Conservation (phyloP, 1,140 invertebrate genomes). For the Tetramorium alpestre region DNA sequence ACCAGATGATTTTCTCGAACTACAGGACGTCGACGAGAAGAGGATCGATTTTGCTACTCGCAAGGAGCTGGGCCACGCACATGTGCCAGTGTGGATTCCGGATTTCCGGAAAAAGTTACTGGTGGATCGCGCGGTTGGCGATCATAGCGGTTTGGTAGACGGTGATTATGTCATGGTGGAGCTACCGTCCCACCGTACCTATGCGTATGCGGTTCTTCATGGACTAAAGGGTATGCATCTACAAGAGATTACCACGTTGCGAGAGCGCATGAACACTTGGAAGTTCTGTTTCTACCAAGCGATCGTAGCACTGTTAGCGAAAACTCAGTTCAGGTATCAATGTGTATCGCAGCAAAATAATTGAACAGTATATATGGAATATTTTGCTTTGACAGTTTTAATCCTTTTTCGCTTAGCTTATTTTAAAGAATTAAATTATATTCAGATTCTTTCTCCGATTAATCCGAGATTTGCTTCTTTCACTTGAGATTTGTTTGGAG, state of each 20-base stretch:
- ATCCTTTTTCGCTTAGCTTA: not conserved
- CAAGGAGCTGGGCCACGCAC: conserved; percentile 78
- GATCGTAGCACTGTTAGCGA: conserved; percentile 77
- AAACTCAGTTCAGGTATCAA: conserved; percentile 80
- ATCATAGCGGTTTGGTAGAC: conserved; percentile 75
- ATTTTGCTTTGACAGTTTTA: not conserved
- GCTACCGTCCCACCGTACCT: conserved; percentile 63
- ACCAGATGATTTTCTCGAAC: conserved; percentile 67
- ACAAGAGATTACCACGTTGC: conserved; percentile 66
- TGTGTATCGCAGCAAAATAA: not conserved
- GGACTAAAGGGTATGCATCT: conserved; percentile 80
- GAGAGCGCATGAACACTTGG: conserved; percentile 77
- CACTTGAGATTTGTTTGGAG: not conserved
- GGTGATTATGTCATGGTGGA: conserved; percentile 77
- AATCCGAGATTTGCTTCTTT: not conserved
- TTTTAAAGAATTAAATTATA: not conserved
- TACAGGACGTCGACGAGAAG: not conserved
- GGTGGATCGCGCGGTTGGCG: conserved; percentile 74
- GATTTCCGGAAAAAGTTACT: not conserved
- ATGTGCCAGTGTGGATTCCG: conserved; percentile 63
- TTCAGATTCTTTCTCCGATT: not conserved
- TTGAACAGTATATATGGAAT: not conserved
- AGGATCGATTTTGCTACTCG: conserved; percentile 68
- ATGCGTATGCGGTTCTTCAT: conserved; percentile 76
- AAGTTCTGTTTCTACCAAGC: conserved; percentile 82